Evolutionary conservation across 2,113 vertebrate genomes (phyloP).

Genomic region (Leuciscus idus): DNA sequence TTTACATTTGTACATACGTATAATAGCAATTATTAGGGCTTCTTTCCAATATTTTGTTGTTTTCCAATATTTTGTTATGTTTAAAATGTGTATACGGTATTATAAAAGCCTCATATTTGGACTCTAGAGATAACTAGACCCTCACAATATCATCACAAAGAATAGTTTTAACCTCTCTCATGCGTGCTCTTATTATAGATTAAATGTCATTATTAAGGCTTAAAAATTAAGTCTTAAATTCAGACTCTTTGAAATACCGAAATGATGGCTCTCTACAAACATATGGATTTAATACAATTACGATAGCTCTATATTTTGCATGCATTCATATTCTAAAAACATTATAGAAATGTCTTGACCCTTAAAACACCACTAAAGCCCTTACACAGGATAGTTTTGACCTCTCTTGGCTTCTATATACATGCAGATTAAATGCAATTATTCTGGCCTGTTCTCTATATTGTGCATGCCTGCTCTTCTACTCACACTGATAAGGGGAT

Average conservation of each 20-base stretch:
- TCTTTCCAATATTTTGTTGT: background rate
- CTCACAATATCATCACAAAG: background rate
- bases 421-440: background rate
- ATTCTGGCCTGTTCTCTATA: background rate
- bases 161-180: background rate
- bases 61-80: background rate
- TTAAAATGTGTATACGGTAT: background rate
- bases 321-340: background rate
- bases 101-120: background rate
- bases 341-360: background rate
- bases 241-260: too few relatives aligned
- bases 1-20: background rate
- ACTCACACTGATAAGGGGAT: conserved; percentile 91
- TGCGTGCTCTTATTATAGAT: background rate
- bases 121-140: background rate
- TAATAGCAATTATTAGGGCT: background rate
- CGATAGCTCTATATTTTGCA: background rate
- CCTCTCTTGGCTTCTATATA: background rate
- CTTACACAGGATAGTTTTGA: background rate
- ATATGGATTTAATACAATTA: background rate
- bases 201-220: background rate
- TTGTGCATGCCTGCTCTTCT: conserved; percentile 10
- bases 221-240: too few relatives aligned
- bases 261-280: background rate
- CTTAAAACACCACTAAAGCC: background rate